phyloP scores from a whole-genome alignment of 2,888 invertebrate genomes.

The Drosophila maculinotata region DNA sequence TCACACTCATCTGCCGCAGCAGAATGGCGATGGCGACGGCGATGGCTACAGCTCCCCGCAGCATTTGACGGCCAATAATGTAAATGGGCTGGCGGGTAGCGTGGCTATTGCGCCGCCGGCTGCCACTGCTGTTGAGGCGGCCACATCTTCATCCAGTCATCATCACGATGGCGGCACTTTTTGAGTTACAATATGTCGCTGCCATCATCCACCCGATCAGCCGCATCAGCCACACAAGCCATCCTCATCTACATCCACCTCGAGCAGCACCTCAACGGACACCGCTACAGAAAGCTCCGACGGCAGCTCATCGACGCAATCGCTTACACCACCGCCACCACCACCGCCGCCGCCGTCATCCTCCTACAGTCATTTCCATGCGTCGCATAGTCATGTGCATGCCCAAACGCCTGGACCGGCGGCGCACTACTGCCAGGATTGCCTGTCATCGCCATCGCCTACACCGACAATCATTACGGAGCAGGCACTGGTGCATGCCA shows the following conservation, averaged over 20 bases:
- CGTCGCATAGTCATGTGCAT: slow-evolving; percentile 27
- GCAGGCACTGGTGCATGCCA: slow-evolving; percentile 79
- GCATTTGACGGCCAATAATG: slow-evolving; percentile 56
- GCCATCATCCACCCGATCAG: slow-evolving; percentile 80
- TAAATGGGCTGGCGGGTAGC: slow-evolving; percentile 26
- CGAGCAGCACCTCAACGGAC: slow-evolving; percentile 60
- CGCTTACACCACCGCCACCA: slow-evolving; percentile 60
- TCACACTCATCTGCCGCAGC: slow-evolving; percentile 55
- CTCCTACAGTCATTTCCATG: slow-evolving; percentile 44
- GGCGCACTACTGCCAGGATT: slow-evolving; percentile 73
- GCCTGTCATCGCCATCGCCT: slow-evolving; percentile 76
- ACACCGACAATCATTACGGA: slow-evolving; percentile 80
- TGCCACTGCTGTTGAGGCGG: slow-evolving; percentile 51
- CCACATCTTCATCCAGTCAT: slow-evolving; percentile 60
- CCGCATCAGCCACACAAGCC: slow-evolving; percentile 75
- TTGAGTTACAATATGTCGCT: slow-evolving; percentile 84
- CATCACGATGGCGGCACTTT: slow-evolving; percentile 83
- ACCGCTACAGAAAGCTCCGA: slow-evolving; percentile 63
- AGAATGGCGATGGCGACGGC: slow-evolving; percentile 64
- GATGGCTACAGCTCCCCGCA: slow-evolving; percentile 78
- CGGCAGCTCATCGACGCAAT: slow-evolving; percentile 65
- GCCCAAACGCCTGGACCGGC: slow-evolving; percentile 39
- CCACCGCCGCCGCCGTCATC: slow-evolving; percentile 54
- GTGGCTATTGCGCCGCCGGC: slow-evolving; percentile 16
- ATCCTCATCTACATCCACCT: slow-evolving; percentile 70